These are phyloP conservation scores for Champsocephalus gunnari DNA, from an alignment of 2,797 vertebrate species.

Conservation along the genomic window DNA sequence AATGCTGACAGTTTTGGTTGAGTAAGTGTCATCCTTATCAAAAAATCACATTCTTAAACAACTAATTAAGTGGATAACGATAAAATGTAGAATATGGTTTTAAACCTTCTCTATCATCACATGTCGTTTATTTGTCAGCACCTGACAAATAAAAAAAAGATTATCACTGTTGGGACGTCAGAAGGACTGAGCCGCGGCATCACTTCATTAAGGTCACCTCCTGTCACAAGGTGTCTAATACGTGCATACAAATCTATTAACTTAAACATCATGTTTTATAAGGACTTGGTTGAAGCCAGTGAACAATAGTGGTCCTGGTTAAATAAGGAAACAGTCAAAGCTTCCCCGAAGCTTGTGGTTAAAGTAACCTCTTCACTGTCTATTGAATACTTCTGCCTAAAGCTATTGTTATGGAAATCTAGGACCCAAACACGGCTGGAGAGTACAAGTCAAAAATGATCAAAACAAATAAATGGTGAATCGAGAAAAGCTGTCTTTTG, in stretches of 20 bases:
- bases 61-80: too few species aligned
- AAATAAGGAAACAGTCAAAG: too few species aligned
- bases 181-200: not conserved
- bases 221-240: not conserved
- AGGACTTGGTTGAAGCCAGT: not conserved
- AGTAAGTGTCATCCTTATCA: not conserved
- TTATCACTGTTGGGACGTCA: not conserved
- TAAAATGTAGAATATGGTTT: too few species aligned
- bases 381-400: not conserved
- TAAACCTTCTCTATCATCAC: not conserved
- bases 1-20: not conserved
- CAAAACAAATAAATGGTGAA: too few species aligned
- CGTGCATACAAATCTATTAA: too few species aligned
- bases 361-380: not conserved
- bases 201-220: not conserved
- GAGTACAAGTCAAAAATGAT: too few species aligned
- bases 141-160: not conserved
- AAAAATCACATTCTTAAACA: not conserved
- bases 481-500: too few species aligned
- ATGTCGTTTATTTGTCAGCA: not conserved
- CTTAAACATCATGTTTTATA: too few species aligned
- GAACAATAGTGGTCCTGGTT: not conserved
- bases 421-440: too few species aligned
- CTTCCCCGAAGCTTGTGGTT: too few species aligned
- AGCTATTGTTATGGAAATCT: too few species aligned